Evolutionary conservation across 2,113 vertebrate species (phyloP).

Genomic region (Chionomys nivalis): DNA sequence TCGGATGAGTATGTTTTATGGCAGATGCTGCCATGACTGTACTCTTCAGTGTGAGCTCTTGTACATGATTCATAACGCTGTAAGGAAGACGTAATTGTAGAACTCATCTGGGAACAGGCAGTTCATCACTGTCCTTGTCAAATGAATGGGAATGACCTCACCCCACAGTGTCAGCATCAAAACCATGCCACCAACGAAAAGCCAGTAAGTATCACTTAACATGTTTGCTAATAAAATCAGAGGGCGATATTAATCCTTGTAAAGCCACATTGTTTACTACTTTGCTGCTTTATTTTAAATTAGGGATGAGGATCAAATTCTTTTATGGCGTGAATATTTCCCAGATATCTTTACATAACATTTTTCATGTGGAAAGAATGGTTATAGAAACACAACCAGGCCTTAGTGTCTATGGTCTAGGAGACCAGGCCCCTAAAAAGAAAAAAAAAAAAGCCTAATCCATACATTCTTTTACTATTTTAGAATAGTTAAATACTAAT

Average conservation of each 20-base stretch:
- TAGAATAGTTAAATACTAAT: background rate
- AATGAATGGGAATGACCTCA: background rate
- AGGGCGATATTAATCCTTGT: constrained; percentile 9
- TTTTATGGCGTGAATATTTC: background rate
- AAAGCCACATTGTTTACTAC: constrained; percentile 38
- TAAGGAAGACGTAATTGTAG: constrained; percentile 33
- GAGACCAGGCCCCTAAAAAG: background rate
- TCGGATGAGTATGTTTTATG: constrained; percentile 76
- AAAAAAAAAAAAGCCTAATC: background rate
- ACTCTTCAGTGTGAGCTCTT: constrained; percentile 48
- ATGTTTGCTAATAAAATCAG: constrained; percentile 4
- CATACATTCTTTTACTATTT: background rate
- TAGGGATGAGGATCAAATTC: background rate
- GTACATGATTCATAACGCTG: constrained; percentile 65
- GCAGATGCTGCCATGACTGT: constrained; percentile 70
- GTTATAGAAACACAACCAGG: background rate
- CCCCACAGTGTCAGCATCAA: background rate
- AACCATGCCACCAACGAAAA: background rate
- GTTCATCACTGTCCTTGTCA: background rate
- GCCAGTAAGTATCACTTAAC: constrained; percentile 33
- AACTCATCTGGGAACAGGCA: background rate
- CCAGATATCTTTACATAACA: background rate
- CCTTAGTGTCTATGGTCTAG: background rate
- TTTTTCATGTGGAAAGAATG: background rate
- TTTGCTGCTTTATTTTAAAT: constrained; percentile 21